Percentiles rank a stretch among this genome's conserved stretches.
These are phyloP conservation scores for Mellilla xanthometata DNA, from an alignment of 2,888 invertebrate species.

Conservation along the genomic window DNA sequence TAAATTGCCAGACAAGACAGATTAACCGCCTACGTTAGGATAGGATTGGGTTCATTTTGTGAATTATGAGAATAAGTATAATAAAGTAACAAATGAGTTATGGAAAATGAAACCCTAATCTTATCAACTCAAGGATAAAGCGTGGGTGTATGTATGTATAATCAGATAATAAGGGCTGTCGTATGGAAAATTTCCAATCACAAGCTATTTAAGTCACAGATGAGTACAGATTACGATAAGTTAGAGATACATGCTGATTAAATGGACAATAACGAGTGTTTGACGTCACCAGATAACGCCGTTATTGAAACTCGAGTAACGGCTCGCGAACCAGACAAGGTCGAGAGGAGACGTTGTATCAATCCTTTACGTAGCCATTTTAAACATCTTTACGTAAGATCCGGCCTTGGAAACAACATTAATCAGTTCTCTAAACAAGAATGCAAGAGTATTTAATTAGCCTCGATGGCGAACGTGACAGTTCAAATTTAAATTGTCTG, in stretches of 20 bases:
- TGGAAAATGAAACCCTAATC: too few relatives aligned
- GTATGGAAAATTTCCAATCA: constrained; percentile 19
- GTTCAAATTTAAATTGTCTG: too few relatives aligned
- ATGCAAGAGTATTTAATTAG: background rate
- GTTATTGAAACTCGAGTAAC: constrained; percentile 24
- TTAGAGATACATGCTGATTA: constrained; percentile 14
- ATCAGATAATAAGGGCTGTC: background rate
- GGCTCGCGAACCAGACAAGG: constrained; percentile 24
- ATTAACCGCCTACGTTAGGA: too few relatives aligned
- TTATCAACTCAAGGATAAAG: background rate
- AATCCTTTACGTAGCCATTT: constrained; percentile 8
- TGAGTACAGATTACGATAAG: constrained; percentile 25
- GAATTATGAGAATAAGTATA: too few relatives aligned
- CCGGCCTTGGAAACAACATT: constrained; percentile 12
- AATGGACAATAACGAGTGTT: constrained; percentile 22
- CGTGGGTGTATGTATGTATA: background rate
- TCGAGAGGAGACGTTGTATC: constrained; percentile 18
- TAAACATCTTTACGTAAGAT: constrained; percentile 6
- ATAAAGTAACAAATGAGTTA: too few relatives aligned
- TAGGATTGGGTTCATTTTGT: too few relatives aligned
- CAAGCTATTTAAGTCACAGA: constrained; percentile 16
- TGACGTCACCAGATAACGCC: constrained; percentile 32
- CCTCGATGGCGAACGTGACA: too few relatives aligned
- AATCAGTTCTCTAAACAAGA: background rate
- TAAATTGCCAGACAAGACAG: too few relatives aligned